phyloP scores from a whole-genome alignment of 2,113 vertebrate genomes.

The Oceanodroma tethys region DNA sequence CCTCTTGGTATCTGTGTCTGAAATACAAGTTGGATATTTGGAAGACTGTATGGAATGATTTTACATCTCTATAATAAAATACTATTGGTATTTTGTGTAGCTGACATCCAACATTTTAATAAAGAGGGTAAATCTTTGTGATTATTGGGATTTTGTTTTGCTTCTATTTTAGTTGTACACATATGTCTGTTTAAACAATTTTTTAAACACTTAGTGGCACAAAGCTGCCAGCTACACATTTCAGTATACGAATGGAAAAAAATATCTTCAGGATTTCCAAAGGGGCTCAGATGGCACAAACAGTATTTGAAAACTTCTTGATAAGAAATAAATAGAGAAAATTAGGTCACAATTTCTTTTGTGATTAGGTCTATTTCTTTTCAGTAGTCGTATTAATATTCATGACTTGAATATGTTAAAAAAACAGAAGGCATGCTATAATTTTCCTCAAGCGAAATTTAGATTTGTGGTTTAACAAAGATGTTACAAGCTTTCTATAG shows the following conservation, averaged over 20 bases:
- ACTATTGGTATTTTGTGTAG: not conserved
- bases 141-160: not conserved
- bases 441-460: not conserved
- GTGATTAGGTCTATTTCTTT: not conserved
- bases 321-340: not conserved
- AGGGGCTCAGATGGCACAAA: not conserved
- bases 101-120: not conserved
- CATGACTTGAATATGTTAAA: not conserved
- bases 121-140: not conserved
- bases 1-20: conserved; percentile 33
- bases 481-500: not conserved
- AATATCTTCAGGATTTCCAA: not conserved
- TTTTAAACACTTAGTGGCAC: not conserved
- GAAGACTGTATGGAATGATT: conserved; percentile 43
- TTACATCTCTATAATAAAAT: conserved; percentile 43
- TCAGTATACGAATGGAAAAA: not conserved
- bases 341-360: not conserved
- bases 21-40: conserved; percentile 48
- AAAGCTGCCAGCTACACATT: not conserved
- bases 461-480: not conserved
- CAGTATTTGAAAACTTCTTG: not conserved
- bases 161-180: not conserved
- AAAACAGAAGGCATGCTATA: not conserved
- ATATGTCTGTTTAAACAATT: not conserved
- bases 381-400: not conserved